Evolutionary conservation across 2,797 vertebrate species (phyloP).

Genomic region (Neosilurus hyrtlii): DNA sequence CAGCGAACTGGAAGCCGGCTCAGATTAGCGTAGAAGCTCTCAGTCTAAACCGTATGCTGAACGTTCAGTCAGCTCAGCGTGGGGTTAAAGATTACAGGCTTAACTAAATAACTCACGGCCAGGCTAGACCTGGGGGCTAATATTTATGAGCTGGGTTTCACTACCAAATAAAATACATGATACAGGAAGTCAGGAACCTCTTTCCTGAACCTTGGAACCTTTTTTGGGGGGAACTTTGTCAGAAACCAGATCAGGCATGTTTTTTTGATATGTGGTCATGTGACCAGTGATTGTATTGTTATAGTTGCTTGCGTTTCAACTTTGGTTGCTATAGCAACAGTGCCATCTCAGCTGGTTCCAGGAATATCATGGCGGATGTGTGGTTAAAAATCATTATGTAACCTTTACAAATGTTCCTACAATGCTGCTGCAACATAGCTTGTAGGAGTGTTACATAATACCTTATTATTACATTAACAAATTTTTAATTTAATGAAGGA

Average conservation of each 20-base stretch:
- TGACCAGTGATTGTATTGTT: background rate
- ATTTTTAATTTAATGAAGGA: background rate
- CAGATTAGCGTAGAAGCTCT: constrained; percentile 29
- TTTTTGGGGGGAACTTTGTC: background rate
- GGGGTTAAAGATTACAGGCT: background rate
- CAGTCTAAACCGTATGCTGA: background rate
- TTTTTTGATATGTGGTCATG: background rate
- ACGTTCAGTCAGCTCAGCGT: background rate
- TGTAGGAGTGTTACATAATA: background rate
- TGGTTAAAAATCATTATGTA: background rate
- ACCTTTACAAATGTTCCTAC: background rate
- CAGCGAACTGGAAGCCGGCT: constrained; percentile 33
- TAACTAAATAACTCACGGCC: background rate
- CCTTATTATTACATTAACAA: too few species aligned
- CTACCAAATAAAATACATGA: background rate
- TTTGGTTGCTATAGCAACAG: constrained; percentile 11
- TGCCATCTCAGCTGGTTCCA: background rate
- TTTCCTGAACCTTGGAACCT: background rate
- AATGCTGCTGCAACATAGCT: background rate
- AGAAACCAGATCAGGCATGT: background rate
- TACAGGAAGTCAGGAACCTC: background rate
- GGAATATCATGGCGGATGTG: background rate
- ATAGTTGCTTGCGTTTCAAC: background rate
- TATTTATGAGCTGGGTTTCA: background rate
- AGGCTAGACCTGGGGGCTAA: background rate